phyloP scores from a whole-genome alignment of 2,113 vertebrate genomes.

The Siphamia tubifer region DNA sequence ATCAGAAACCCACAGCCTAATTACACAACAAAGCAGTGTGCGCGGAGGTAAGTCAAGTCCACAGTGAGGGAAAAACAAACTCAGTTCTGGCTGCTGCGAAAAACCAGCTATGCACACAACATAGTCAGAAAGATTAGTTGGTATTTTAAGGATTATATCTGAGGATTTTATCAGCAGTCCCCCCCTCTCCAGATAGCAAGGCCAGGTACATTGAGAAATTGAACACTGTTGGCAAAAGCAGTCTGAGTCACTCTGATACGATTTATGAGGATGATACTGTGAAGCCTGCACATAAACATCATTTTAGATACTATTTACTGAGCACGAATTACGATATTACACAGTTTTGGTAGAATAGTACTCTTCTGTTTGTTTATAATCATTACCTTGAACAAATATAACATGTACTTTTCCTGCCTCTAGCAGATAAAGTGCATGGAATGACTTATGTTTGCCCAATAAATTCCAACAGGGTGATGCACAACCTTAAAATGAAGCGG shows the following conservation, averaged over 20 bases:
- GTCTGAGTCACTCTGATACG: slow-evolving; percentile 4
- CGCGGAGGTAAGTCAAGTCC: slow-evolving; percentile 1
- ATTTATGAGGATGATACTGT: slow-evolving; percentile 19
- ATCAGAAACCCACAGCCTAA: slow-evolving; percentile 4
- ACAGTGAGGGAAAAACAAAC: not conserved
- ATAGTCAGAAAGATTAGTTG: slow-evolving; percentile 11
- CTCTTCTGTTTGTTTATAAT: not conserved
- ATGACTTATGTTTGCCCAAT: too few relatives aligned
- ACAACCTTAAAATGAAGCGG: too few relatives aligned
- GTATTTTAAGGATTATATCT: slow-evolving; percentile 41
- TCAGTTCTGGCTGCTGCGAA: slow-evolving; percentile 4
- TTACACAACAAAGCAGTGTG: slow-evolving; percentile 35
- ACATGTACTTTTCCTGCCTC: too few relatives aligned
- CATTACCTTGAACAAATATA: not conserved
- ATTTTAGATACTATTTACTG: not conserved
- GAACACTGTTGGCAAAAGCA: slow-evolving; percentile 11
- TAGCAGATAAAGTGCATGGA: too few relatives aligned
- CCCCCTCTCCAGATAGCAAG: slow-evolving; percentile 13
- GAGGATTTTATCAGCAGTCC: slow-evolving; percentile 18
- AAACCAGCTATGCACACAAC: not conserved
- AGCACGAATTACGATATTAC: not conserved
- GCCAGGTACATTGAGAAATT: not conserved
- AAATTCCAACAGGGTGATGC: too few relatives aligned
- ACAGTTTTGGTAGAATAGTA: not conserved
- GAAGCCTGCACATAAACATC: not conserved